Conservation (phyloP, 2,797 vertebrate species). For the Oceanodroma leucorhoa region DNA sequence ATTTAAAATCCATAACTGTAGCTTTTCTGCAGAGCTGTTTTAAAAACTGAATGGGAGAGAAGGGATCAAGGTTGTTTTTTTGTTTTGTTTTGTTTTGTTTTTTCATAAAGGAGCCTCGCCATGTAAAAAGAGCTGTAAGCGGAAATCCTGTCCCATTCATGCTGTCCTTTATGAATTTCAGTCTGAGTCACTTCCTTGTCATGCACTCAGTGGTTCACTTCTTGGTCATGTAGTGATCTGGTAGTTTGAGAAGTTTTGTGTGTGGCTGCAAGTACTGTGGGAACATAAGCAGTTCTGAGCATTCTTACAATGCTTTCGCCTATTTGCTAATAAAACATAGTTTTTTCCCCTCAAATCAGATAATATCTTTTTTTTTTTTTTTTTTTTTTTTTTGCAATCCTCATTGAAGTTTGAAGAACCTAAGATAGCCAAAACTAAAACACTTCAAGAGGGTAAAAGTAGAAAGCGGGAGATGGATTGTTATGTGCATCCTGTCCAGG, state of each 20-base stretch:
- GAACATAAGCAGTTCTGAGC: not conserved
- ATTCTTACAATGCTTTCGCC: not conserved
- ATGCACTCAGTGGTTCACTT: conserved; percentile 17
- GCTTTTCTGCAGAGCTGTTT: not conserved
- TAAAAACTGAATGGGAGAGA: not conserved
- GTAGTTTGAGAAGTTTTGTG: not conserved
- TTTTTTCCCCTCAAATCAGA: not conserved
- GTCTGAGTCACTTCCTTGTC: conserved; percentile 67
- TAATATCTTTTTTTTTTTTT: not conserved
- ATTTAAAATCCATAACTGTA: not conserved
- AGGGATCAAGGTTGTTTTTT: not conserved
- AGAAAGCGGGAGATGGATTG: not conserved
- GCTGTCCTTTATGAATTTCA: conserved; percentile 52
- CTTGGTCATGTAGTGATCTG: conserved; percentile 5
- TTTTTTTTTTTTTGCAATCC: not conserved
- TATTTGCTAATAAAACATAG: not conserved
- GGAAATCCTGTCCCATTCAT: conserved; percentile 68
- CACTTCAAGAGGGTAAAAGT: not conserved
- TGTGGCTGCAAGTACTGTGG: not conserved
- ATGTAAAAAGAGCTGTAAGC: conserved; percentile 26
- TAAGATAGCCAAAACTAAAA: not conserved
- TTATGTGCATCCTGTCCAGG: not conserved
- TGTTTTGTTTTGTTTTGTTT: not conserved
- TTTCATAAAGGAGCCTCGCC: not conserved
- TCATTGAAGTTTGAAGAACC: not conserved